Evolutionary conservation across 2,797 vertebrate genomes (phyloP), one percentile per base, ranked within the genome.

Genomic region (Mormyrops attenuatus): DNA sequence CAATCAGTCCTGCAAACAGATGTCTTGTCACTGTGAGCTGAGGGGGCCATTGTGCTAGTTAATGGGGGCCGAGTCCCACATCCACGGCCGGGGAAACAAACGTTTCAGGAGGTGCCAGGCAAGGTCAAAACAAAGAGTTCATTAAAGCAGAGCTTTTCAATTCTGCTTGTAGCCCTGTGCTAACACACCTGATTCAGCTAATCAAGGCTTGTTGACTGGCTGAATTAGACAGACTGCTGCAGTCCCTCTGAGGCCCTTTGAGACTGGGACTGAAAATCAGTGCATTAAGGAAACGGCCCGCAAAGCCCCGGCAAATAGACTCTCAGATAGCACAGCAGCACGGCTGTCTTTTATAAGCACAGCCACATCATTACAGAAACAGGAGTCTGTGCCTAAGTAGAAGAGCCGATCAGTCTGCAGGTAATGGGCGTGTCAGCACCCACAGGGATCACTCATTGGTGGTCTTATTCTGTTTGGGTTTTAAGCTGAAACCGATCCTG

Each of bases 1-100:
- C 53, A 63, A 88, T 88, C 87, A 44, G 87, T 88, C 57, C 55
- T 88, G 5, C 41, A 88, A 87, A 87, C 52, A 55, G 85, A 87
- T 87, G 52, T 41, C 85, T 87, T 87, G 85, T 57, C 85, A 87
- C 52, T 57, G 85, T 34, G 15, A 87, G 52, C 8, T 34, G 22
- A 55, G 44, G 30, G 50, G n/a, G 22, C 52, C 34, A 41, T 55
- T 55, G 26, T 57, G 52, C 85, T 20, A 26, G 52, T 55, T 57
- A 87, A 85, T 82, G 41, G 82, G 49, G 17, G 47, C n/a, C 0
- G 82, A 49, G 82, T 85, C 49, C 82, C 47, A 85, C n/a, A 52
- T 49, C 44, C 9, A 17, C 15, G 15, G 30, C 34, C 5, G 5
- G 82, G 8, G 82, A 85, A 26, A 85, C 49, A 85, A 85, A 26